Evolutionary conservation across 2,888 invertebrate species (phyloP).

Genomic region (Liopterus haemorrhoidalis): DNA sequence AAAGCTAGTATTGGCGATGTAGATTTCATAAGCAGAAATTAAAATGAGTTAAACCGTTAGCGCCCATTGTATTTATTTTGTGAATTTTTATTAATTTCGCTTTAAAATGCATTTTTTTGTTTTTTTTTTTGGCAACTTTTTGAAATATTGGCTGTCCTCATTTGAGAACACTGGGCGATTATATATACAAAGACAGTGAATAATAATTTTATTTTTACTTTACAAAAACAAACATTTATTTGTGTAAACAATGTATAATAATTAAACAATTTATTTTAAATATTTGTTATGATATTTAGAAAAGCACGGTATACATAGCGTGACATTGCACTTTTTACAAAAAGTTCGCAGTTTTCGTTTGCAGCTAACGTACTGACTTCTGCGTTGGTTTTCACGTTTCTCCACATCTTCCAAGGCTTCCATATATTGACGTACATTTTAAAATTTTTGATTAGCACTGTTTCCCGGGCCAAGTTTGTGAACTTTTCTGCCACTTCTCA

Average conservation of each 20-base stretch:
- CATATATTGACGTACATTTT: no score
- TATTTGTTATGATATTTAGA: conserved; percentile 12
- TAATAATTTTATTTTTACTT: conserved; percentile 1
- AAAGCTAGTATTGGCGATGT: no score
- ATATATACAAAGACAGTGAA: conserved; percentile 2
- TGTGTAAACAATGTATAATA: background rate
- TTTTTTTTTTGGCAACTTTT: background rate
- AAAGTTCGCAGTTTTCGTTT: conserved; percentile 4
- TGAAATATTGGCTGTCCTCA: conserved; percentile 2
- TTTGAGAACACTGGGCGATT: conserved; percentile 3
- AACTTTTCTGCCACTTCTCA: no score
- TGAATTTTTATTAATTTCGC: background rate
- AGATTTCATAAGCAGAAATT: no score
- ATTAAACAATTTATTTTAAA: conserved; percentile 2
- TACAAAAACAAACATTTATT: background rate
- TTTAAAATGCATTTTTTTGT: background rate
- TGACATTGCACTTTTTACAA: conserved; percentile 12
- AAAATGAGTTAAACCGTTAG: conserved; percentile 18
- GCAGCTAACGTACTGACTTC: conserved; percentile 17
- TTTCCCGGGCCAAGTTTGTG: no score
- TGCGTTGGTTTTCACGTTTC: conserved; percentile 22
- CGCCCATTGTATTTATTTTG: conserved; percentile 19
- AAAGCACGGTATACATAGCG: conserved; percentile 9
- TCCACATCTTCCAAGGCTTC: no score
- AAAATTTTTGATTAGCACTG: no score